A percentile compares a stretch with the other conserved stretches of the same genome.
Conservation (phyloP, 2,113 vertebrate genomes). For the Nestor notabilis region DNA sequence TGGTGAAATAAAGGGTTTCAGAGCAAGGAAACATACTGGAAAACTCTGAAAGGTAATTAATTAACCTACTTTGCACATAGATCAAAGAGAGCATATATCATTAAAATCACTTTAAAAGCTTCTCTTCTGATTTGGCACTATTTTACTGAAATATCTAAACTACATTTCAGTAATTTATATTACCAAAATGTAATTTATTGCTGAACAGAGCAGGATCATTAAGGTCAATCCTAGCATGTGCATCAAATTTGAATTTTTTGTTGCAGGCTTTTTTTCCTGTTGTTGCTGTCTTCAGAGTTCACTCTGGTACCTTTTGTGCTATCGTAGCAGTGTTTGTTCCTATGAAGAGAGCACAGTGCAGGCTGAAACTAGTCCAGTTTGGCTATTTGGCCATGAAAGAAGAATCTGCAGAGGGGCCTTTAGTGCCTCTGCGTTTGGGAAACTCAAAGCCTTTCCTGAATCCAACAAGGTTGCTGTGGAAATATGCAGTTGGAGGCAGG, state of each 20-base stretch:
- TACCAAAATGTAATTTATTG: neutral
- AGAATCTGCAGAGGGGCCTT: neutral
- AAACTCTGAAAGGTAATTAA: neutral
- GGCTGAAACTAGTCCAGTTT: neutral
- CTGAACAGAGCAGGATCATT: neutral
- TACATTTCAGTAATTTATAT: neutral
- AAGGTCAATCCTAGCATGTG: neutral
- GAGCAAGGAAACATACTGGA: neutral
- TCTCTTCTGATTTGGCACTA: neutral
- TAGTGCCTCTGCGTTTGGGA: neutral
- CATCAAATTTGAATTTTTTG: neutral
- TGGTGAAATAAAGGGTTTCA: neutral
- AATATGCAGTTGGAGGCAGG: neutral
- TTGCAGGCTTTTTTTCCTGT: neutral
- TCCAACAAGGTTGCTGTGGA: neutral
- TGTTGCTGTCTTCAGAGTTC: neutral
- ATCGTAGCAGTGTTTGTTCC: neutral
- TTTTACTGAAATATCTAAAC: neutral
- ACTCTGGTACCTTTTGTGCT: neutral
- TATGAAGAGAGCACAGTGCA: fast-evolving
- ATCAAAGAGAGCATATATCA: neutral
- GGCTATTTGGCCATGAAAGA: neutral
- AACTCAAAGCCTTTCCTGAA: neutral
- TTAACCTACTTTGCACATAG: neutral
- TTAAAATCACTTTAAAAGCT: neutral